Evolutionary conservation across 2,888 invertebrate species (phyloP), one percentile per base, ranked within the genome.

Genomic region (Nomada hirtipes): DNA sequence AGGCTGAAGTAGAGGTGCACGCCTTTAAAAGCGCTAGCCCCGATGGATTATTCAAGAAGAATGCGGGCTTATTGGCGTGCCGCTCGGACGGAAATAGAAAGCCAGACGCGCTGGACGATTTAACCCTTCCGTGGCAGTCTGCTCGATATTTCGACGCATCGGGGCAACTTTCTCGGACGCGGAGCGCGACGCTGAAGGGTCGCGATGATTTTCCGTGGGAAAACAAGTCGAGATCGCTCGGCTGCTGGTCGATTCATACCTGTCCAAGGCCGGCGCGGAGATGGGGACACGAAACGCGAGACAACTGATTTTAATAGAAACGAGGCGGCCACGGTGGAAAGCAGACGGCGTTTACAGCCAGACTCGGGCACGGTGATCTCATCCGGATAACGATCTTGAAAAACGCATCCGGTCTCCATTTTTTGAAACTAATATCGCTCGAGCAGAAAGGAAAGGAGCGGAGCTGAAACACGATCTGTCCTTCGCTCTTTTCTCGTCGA

Each of bases 351-450:
- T 67, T 60, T 63, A n/a, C 26, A 15, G 9, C 50, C 55, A 2
- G 36, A 26, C 53, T 20, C 57, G 52, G 44, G 44, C 52, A 18
- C 61, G 80, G 57, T 78, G 69, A 76, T 76, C 73, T 68, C 76
- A 65, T 67, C 84, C 50, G 81, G 85, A 84, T 82, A 82, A 79
- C 23, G 61, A 73, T 84, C 76, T 81, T 63, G 76, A 82, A 76
- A 65, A 85, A 79, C 79, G 76, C 71, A 84, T 84, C 76, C 84
- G 82, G 76, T 77, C 81, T 64, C 44, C 59, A 42, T 72, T 76
- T 63, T 73, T 50, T 59, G 44, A 75, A 74, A 71, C 80, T 74
- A 71, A 81, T 77, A 73, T 53, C 53, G 53, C 53, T 53, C 18
- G 4, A 53, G 18, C 20, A 53, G 53, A 53, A n/a, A 18, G 20